Conservation (phyloP, 2,888 invertebrate genomes). For the Drosophila birchii region DNA sequence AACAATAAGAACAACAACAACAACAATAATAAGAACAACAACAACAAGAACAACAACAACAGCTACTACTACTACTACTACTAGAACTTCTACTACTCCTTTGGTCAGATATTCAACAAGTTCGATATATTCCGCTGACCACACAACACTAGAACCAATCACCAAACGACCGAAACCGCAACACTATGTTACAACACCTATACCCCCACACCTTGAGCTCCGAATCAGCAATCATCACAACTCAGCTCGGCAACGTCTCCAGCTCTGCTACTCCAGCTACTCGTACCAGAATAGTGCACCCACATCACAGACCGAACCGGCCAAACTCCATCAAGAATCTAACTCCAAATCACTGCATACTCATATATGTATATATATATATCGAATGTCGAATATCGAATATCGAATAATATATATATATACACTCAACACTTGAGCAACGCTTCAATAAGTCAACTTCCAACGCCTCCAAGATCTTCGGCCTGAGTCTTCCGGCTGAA, state of each 20-base stretch:
- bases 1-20: constrained; percentile 67
- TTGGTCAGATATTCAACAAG: constrained; percentile 64
- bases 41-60: constrained; percentile 65
- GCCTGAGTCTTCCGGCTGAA: constrained; percentile 28
- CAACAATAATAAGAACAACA: constrained; percentile 71
- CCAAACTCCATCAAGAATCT: constrained; percentile 50
- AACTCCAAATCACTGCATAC: constrained; percentile 21
- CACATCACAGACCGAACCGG: constrained; percentile 31
- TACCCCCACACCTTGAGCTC: constrained; percentile 39
- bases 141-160: constrained; percentile 29
- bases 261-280: constrained; percentile 31
- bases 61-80: constrained; percentile 78
- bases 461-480: constrained; percentile 30
- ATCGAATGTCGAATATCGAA: too few species aligned
- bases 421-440: constrained; percentile 31
- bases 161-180: constrained; percentile 41
- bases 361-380: constrained; percentile 1
- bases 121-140: constrained; percentile 74
- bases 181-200: constrained; percentile 11
- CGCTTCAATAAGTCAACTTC: constrained; percentile 41
- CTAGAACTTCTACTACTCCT: constrained; percentile 66
- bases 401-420: constrained; percentile 15
- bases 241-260: constrained; percentile 36
- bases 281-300: constrained; percentile 10
- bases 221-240: constrained; percentile 25